Conservation (phyloP, 2,888 invertebrate species). For the Lacanobia oleracea region DNA sequence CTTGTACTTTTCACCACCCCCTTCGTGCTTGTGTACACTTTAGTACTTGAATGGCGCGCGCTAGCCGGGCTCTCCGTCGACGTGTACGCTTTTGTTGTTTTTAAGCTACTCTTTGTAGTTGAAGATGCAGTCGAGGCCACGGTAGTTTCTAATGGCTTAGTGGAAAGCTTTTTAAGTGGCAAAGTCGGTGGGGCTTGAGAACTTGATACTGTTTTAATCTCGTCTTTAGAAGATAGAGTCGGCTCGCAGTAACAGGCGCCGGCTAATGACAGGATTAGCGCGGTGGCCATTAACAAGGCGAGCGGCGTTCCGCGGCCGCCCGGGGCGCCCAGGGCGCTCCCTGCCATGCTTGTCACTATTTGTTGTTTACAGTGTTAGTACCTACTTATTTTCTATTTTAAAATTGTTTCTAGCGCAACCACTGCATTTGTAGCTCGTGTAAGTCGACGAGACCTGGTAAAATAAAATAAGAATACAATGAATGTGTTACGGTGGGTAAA, state of each 20-base stretch:
- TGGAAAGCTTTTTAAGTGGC: slow-evolving; percentile 73
- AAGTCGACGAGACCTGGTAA: slow-evolving; percentile 42
- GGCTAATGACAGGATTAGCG: slow-evolving; percentile 79
- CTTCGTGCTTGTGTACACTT: slow-evolving; percentile 82
- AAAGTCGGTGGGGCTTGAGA: slow-evolving; percentile 72
- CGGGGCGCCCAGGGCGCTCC: slow-evolving; percentile 60
- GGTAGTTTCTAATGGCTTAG: slow-evolving; percentile 79
- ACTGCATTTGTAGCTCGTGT: slow-evolving; percentile 35
- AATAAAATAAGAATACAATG: slow-evolving; percentile 26
- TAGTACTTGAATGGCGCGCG: slow-evolving; percentile 78
- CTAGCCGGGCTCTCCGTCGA: slow-evolving; percentile 79
- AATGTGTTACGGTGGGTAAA: neutral
- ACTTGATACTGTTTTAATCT: slow-evolving; percentile 78
- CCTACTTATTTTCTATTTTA: slow-evolving; percentile 23
- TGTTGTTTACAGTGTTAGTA: slow-evolving; percentile 19
- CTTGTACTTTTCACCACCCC: slow-evolving; percentile 84
- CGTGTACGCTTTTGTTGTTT: slow-evolving; percentile 81
- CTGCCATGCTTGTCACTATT: slow-evolving; percentile 49
- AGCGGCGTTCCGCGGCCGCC: slow-evolving; percentile 62
- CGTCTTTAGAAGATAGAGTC: slow-evolving; percentile 72
- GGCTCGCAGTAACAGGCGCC: slow-evolving; percentile 75
- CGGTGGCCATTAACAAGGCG: slow-evolving; percentile 73
- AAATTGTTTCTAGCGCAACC: slow-evolving; percentile 53
- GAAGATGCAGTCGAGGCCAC: slow-evolving; percentile 77
- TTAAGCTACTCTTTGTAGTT: slow-evolving; percentile 82